Evolutionary conservation across 1,140 invertebrate species (phyloP), one percentile per base, ranked within the genome.

Genomic region (Drosophila kikkawai): DNA sequence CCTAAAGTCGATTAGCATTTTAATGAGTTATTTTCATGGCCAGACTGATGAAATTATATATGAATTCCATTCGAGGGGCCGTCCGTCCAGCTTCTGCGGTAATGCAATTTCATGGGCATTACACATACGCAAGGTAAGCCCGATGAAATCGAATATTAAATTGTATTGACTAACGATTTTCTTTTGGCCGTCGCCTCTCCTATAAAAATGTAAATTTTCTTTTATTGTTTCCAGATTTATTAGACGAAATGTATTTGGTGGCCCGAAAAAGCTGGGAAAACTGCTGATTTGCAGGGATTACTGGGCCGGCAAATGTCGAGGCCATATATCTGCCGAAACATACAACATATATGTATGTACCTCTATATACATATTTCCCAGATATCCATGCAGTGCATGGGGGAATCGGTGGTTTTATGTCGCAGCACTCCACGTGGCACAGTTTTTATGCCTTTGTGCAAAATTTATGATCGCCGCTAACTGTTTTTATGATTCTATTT

Each of bases 401-500:
- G 34, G 73, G 12, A 55, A 51, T 26, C 22, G 44, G 51, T 22
- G 44, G 50, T 87, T 86, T 82, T 83, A 87, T 87, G 80, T 82
- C 68, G 75, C 70, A 75, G 75, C 70, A 71, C 79, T 69, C 68
- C 84, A 80, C 65, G 79, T 87, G 76, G 75, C 59, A 66, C 61
- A 68, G 63, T 79, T 86, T 81, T 86, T 86, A 87, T 86, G 83
- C 56, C 67, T 76, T 66, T 87, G 70, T 82, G 71, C 58, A 59
- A 80, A 87, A 87, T 87, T 86, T 87, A 87, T 87, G 69, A 87
- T 83, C 80, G 80, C 51, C 59, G 83, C 83, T 87, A 87, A 87
- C 84, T 87, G 84, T 87, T 87, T 87, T 87, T 87, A 87, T 87
- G 84, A 87, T 80, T 87, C 77, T 80, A 82, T 87, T 74, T 87